phyloP scores from a whole-genome alignment of 2,113 vertebrate genomes.

The Regulus satrapa region DNA sequence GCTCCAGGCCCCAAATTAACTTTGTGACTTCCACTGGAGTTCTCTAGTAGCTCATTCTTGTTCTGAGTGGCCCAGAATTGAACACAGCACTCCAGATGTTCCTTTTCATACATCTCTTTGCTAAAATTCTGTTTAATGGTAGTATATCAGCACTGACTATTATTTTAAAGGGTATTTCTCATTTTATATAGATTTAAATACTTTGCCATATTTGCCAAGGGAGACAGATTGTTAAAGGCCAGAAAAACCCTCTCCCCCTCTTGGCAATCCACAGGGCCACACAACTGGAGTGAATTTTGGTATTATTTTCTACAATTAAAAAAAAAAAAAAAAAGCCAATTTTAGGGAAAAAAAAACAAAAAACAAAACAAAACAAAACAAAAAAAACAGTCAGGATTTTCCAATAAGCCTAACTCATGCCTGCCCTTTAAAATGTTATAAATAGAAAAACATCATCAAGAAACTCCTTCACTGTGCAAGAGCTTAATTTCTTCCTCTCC shows the following conservation, averaged over 20 bases:
- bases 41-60: not conserved
- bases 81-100: not conserved
- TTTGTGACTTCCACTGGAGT: not conserved
- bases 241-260: not conserved
- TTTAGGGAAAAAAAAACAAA: not conserved
- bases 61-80: not conserved
- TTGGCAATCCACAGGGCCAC: not conserved
- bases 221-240: not conserved
- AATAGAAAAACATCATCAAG: constrained; percentile 52
- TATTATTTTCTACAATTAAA: not conserved
- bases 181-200: not conserved
- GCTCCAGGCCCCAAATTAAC: not conserved
- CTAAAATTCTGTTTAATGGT: not conserved
- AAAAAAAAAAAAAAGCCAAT: not conserved
- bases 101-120: not conserved
- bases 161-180: not conserved
- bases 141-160: not conserved
- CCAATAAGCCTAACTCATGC: not conserved
- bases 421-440: not conserved
- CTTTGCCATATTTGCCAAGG: not conserved
- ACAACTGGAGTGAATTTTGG: not conserved
- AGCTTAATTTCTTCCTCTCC: constrained; percentile 64
- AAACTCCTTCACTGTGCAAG: constrained; percentile 26
- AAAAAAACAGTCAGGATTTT: not conserved
- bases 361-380: too few species aligned